phyloP scores from a whole-genome alignment of 1,140 invertebrate species.

The Trichonephila clavipes region DNA sequence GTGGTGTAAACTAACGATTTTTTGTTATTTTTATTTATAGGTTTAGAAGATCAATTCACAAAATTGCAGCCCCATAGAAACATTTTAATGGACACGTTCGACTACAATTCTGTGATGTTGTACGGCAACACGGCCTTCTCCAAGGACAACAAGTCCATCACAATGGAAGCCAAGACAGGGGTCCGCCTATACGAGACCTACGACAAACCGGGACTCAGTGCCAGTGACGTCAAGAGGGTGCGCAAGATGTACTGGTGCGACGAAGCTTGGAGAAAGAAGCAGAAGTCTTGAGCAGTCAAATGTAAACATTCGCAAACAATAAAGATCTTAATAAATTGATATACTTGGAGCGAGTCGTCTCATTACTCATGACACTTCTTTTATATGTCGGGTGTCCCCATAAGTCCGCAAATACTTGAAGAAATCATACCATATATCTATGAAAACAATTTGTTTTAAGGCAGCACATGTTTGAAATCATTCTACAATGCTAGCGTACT shows the following conservation, averaged over 20 bases:
- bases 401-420: too few species aligned
- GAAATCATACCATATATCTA: too few species aligned
- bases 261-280: slow-evolving; percentile 42
- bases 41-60: slow-evolving; percentile 75
- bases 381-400: too few species aligned
- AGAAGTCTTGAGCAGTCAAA: not conserved
- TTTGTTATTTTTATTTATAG: not conserved
- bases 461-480: too few species aligned
- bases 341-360: too few species aligned
- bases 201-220: slow-evolving; percentile 79
- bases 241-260: slow-evolving; percentile 80
- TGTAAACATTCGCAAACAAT: too few species aligned
- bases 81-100: slow-evolving; percentile 77
- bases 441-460: too few species aligned
- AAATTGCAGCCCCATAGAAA: slow-evolving; percentile 75
- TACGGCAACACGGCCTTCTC: slow-evolving; percentile 80
- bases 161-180: slow-evolving; percentile 79
- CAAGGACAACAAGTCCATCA: slow-evolving; percentile 79
- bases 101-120: slow-evolving; percentile 81
- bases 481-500: too few species aligned
- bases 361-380: too few species aligned
- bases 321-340: too few species aligned
- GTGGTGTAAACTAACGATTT: too few species aligned
- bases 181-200: slow-evolving; percentile 78
- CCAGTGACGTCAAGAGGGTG: slow-evolving; percentile 79